Evolutionary conservation across 2,113 vertebrate species (phyloP).

Genomic region (Papio anubis): DNA sequence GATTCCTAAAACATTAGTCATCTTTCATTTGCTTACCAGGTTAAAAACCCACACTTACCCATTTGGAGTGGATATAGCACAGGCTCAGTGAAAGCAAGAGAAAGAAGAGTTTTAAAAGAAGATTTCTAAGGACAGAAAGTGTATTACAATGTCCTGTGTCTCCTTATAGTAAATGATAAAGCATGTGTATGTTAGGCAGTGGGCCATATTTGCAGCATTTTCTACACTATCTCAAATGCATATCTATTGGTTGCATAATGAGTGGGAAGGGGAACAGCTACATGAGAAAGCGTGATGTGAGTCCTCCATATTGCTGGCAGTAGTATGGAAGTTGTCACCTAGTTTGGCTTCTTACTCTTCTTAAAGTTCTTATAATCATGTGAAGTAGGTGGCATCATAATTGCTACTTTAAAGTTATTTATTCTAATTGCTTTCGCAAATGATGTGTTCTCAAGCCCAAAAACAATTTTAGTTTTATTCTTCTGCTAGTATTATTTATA

Average conservation of each 20-base stretch:
- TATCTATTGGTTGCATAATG: accelerated
- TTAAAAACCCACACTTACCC: neutral
- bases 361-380: neutral
- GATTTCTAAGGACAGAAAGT: neutral
- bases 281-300: neutral
- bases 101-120: neutral
- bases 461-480: neutral
- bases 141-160: neutral
- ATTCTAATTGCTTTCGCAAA: neutral
- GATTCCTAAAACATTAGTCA: neutral
- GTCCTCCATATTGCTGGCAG: neutral
- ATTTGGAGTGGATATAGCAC: neutral
- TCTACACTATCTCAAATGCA: neutral
- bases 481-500: neutral
- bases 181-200: neutral
- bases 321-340: too few relatives aligned
- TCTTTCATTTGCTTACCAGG: constrained; percentile 44
- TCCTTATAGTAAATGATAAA: neutral
- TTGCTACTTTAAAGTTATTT: neutral
- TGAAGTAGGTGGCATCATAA: neutral
- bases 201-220: neutral
- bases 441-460: neutral
- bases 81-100: neutral
- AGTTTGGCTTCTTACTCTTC: neutral
- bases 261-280: accelerated